Evolutionary conservation across 2,113 vertebrate species (phyloP).

Genomic region (Pavo muticus): DNA sequence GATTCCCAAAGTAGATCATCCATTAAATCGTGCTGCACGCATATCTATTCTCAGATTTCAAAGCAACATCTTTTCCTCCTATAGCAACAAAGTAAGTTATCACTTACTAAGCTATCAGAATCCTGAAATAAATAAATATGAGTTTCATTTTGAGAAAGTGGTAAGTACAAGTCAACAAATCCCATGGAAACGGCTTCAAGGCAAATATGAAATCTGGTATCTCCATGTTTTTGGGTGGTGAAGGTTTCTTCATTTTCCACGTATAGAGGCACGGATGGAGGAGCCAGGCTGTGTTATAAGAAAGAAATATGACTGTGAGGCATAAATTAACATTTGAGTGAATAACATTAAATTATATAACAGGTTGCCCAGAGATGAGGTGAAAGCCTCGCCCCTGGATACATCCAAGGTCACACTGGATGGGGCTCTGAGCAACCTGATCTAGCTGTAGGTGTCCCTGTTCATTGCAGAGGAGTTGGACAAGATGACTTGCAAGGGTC

Average conservation of each 20-base stretch:
- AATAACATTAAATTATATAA: not conserved
- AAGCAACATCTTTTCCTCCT: not conserved
- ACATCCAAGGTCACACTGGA: no score
- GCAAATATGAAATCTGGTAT: not conserved
- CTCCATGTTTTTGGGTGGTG: not conserved
- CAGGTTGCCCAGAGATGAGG: no score
- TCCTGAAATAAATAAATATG: not conserved
- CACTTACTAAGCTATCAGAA: not conserved
- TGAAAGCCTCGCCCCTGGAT: no score
- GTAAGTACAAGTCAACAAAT: not conserved
- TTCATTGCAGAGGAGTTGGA: no score
- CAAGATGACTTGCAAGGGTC: no score
- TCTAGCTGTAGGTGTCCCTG: no score
- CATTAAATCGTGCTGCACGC: not conserved
- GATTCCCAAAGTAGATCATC: not conserved
- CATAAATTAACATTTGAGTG: conserved; percentile 18
- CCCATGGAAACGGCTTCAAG: not conserved
- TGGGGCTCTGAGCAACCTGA: no score
- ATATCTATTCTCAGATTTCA: not conserved
- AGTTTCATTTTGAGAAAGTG: not conserved
- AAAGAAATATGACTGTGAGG: not conserved
- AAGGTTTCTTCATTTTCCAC: not conserved
- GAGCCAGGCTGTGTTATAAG: not conserved
- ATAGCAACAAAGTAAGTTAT: not conserved
- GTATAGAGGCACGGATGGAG: not conserved